Conservation (phyloP, 1,140 invertebrate genomes). For the Drosophila pallidifrons region DNA sequence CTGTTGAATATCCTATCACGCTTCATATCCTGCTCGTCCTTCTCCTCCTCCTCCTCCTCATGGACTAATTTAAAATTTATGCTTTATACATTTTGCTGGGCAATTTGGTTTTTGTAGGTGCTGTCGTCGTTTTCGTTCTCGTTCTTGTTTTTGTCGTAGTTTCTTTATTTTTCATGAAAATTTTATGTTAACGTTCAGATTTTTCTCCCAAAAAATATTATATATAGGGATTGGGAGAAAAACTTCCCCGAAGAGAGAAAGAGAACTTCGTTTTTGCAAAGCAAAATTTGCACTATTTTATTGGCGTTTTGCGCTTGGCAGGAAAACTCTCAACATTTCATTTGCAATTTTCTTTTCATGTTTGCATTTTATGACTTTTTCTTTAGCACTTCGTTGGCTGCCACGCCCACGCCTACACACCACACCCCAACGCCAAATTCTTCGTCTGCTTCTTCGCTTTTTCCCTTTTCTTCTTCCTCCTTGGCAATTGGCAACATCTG, state of each 20-base stretch:
- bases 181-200: conserved; percentile 45
- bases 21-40: background rate
- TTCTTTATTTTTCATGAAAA: conserved; percentile 27
- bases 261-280: background rate
- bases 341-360: conserved; percentile 77
- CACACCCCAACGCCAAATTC: no score
- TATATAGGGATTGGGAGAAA: background rate
- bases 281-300: conserved; percentile 57
- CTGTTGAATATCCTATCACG: conserved; percentile 11
- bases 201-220: conserved; percentile 4
- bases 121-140: conserved; percentile 20
- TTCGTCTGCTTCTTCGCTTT: background rate
- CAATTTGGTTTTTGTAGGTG: conserved; percentile 58
- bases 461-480: background rate
- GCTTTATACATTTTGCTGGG: conserved; percentile 61
- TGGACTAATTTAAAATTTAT: conserved; percentile 75
- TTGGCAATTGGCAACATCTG: conserved; percentile 75
- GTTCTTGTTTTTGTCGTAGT: conserved; percentile 19
- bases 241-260: background rate
- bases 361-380: conserved; percentile 76
- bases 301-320: conserved; percentile 55
- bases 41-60: conserved; percentile 30
- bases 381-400: conserved; percentile 58
- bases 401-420: conserved; percentile 32
- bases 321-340: conserved; percentile 70